Conservation (phyloP, 2,113 vertebrate genomes). For the Bostrychus sinensis region DNA sequence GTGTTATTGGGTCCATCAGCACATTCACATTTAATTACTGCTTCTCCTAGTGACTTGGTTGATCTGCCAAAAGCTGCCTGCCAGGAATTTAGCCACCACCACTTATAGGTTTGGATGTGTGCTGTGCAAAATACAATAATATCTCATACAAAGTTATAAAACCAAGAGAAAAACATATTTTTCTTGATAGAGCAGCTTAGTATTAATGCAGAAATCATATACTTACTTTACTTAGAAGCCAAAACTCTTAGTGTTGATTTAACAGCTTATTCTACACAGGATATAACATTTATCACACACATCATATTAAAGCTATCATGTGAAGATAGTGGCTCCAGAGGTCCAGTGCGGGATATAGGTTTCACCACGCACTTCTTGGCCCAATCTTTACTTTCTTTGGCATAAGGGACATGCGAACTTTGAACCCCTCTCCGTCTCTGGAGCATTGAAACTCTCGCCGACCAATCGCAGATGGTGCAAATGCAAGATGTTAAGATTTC, state of each 20-base stretch:
- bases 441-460: conserved; percentile 28
- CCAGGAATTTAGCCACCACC: conserved; percentile 25
- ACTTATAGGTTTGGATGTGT: conserved; percentile 23
- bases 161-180: not conserved
- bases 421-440: conserved; percentile 37
- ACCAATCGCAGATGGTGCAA: conserved; percentile 31
- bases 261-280: conserved; percentile 4
- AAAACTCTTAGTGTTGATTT: conserved; percentile 20
- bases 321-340: conserved; percentile 28
- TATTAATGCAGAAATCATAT: conserved; percentile 27
- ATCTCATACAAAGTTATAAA: conserved; percentile 4
- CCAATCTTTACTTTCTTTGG: conserved; percentile 62
- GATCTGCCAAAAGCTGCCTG: conserved; percentile 22
- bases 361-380: conserved; percentile 46
- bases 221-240: conserved; percentile 19
- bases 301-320: conserved; percentile 24
- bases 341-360: conserved; percentile 23
- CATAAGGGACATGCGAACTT: conserved; percentile 43
- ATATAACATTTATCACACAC: conserved; percentile 17
- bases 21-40: conserved; percentile 24
- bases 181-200: not conserved
- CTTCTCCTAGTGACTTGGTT: conserved; percentile 14
- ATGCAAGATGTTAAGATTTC: conserved; percentile 46
- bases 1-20: conserved; percentile 20
- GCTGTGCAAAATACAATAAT: conserved; percentile 17